Evolutionary conservation across 2,888 invertebrate genomes (phyloP).

Genomic region (Drosophila quinaria): DNA sequence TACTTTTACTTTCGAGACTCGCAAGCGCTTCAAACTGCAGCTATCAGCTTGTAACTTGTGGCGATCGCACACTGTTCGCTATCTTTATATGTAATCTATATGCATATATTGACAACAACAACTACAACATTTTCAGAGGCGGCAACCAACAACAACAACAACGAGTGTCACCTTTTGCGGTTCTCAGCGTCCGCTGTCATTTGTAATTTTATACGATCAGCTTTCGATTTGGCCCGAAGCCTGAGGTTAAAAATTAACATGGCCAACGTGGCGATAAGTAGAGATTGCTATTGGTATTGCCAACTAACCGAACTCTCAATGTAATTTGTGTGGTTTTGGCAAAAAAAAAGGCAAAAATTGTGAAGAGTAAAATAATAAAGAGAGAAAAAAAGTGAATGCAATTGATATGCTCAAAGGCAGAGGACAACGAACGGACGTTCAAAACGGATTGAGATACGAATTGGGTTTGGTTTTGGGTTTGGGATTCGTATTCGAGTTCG

Average conservation of each 20-base stretch:
- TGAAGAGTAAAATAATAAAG: conserved; percentile 27
- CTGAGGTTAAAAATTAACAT: conserved; percentile 81
- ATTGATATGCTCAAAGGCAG: conserved; percentile 65
- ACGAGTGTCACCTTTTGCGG: conserved; percentile 79
- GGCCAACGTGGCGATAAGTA: conserved; percentile 76
- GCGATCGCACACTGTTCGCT: conserved; percentile 57
- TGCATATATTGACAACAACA: conserved; percentile 54
- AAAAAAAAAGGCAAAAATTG: conserved; percentile 10
- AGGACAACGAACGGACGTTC: conserved; percentile 53
- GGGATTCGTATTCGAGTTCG: conserved; percentile 50
- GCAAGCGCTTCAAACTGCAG: conserved; percentile 18
- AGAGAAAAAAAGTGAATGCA: conserved; percentile 52
- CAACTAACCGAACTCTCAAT: conserved; percentile 47
- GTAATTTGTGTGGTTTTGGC: conserved; percentile 77
- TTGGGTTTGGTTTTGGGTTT: conserved; percentile 15
- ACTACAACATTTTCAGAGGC: conserved; percentile 42
- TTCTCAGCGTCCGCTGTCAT: conserved; percentile 74
- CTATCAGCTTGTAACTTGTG: conserved; percentile 42
- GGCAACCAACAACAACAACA: conserved; percentile 38
- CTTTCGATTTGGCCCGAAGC: conserved; percentile 79
- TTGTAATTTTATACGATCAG: conserved; percentile 80
- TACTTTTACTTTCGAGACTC: conserved; percentile 51
- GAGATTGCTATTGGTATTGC: conserved; percentile 72
- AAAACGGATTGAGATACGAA: conserved; percentile 41
- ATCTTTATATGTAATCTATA: conserved; percentile 66